Percentiles rank a stretch among this genome's conserved stretches.
Evolutionary conservation across 2,888 invertebrate species (phyloP).

Genomic region (Apantesis nais): DNA sequence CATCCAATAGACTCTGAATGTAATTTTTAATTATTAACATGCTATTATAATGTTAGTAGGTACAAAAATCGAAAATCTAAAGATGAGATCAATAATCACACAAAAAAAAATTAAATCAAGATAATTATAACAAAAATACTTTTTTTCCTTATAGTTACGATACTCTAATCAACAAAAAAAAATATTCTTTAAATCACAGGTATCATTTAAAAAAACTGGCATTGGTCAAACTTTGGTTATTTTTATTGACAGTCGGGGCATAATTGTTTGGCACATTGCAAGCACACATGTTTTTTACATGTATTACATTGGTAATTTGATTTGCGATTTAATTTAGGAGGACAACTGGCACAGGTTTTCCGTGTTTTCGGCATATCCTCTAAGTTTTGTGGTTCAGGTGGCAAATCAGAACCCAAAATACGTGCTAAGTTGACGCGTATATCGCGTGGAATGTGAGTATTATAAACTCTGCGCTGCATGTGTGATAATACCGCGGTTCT

Average conservation of each 20-base stretch:
- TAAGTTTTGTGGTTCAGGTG: constrained; percentile 13
- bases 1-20: too few relatives aligned
- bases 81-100: constrained; percentile 10
- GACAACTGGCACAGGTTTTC: constrained; percentile 22
- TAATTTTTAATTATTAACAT: too few relatives aligned
- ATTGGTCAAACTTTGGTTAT: constrained; percentile 12
- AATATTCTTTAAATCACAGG: constrained; percentile 16
- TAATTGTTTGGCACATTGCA: constrained; percentile 19
- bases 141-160: neutral
- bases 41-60: neutral
- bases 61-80: constrained; percentile 4
- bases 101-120: constrained; percentile 6
- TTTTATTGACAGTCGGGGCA: constrained; percentile 17
- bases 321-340: constrained; percentile 21
- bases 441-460: constrained; percentile 16
- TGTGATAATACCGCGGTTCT: constrained; percentile 16
- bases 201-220: constrained; percentile 15
- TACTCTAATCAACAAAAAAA: constrained; percentile 1
- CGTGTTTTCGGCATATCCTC: constrained; percentile 14
- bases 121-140: constrained; percentile 9
- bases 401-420: constrained; percentile 20
- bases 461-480: constrained; percentile 22
- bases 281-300: constrained; percentile 17
- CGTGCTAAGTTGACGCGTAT: constrained; percentile 14
- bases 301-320: constrained; percentile 17